phyloP scores from a whole-genome alignment of 2,888 invertebrate genomes.

The Neoitamus cyanurus region DNA sequence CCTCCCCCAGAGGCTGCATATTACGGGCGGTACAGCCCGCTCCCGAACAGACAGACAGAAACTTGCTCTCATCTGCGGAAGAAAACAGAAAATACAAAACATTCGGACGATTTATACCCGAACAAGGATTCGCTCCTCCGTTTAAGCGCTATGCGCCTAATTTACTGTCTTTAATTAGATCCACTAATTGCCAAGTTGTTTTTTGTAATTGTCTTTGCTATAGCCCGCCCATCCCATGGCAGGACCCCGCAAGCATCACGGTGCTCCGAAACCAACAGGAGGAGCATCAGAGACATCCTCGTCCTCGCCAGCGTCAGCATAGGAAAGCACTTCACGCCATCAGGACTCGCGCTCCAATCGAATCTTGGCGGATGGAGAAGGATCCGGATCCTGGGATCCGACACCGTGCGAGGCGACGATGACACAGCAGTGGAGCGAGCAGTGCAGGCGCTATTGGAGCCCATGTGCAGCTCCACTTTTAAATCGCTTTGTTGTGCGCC shows the following conservation, averaged over 20 bases:
- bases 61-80: slow-evolving; percentile 39
- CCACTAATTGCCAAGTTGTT: slow-evolving; percentile 59
- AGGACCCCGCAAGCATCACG: not conserved
- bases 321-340: slow-evolving; percentile 44
- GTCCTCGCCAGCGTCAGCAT: slow-evolving; percentile 23
- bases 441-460: not conserved
- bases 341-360: slow-evolving; percentile 43
- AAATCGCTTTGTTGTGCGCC: slow-evolving; percentile 30
- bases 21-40: slow-evolving; percentile 14
- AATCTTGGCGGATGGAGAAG: slow-evolving; percentile 33
- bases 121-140: slow-evolving; percentile 48
- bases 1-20: not conserved
- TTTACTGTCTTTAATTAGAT: slow-evolving; percentile 59
- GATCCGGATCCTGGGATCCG: not conserved
- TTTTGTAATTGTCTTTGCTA: slow-evolving; percentile 52
- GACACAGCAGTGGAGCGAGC: not conserved
- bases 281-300: slow-evolving; percentile 42
- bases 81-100: slow-evolving; percentile 51
- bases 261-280: slow-evolving; percentile 22
- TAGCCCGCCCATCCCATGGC: slow-evolving; percentile 31
- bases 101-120: slow-evolving; percentile 51
- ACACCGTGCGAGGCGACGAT: not conserved
- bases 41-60: slow-evolving; percentile 43
- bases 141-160: slow-evolving; percentile 55
- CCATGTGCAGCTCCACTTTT: slow-evolving; percentile 33